These are phyloP conservation scores for Chymomyza amoena DNA, from an alignment of 2,888 invertebrate genomes.

Conservation along the genomic window DNA sequence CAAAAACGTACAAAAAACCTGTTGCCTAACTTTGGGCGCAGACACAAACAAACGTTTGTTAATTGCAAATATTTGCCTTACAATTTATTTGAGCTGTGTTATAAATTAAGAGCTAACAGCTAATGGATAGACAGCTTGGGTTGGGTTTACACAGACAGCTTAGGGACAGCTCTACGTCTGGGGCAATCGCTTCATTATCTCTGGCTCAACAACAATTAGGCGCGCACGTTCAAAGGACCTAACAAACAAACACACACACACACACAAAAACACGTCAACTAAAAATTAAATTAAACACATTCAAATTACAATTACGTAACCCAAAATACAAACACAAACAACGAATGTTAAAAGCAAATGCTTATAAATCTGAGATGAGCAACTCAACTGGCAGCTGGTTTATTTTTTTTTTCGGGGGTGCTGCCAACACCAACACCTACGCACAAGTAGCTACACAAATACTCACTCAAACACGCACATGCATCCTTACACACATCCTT, in stretches of 20 bases:
- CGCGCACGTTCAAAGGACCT: conserved; percentile 25
- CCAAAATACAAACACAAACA: conserved; percentile 29
- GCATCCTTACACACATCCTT: neutral
- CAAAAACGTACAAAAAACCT: conserved; percentile 33
- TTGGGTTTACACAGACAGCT: neutral
- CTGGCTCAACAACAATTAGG: conserved; percentile 40
- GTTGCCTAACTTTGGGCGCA: conserved; percentile 34
- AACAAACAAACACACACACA: too few species aligned
- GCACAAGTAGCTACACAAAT: conserved; percentile 4
- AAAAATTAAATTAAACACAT: conserved; percentile 64
- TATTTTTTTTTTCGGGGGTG: neutral
- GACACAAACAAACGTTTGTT: conserved; percentile 47
- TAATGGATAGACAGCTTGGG: conserved; percentile 13
- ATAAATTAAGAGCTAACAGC: conserved; percentile 49
- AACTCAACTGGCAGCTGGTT: conserved; percentile 31
- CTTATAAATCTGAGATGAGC: conserved; percentile 50
- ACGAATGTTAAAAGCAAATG: neutral
- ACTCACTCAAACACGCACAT: neutral
- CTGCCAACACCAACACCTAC: conserved; percentile 42
- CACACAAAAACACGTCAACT: conserved; percentile 31
- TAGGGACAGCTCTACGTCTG: neutral
- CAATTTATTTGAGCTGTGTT: conserved; percentile 45
- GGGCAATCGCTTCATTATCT: neutral
- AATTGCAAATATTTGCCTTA: conserved; percentile 59
- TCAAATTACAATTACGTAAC: conserved; percentile 69